Evolutionary conservation across 2,113 vertebrate species (phyloP).

Genomic region (Clarias gariepinus): DNA sequence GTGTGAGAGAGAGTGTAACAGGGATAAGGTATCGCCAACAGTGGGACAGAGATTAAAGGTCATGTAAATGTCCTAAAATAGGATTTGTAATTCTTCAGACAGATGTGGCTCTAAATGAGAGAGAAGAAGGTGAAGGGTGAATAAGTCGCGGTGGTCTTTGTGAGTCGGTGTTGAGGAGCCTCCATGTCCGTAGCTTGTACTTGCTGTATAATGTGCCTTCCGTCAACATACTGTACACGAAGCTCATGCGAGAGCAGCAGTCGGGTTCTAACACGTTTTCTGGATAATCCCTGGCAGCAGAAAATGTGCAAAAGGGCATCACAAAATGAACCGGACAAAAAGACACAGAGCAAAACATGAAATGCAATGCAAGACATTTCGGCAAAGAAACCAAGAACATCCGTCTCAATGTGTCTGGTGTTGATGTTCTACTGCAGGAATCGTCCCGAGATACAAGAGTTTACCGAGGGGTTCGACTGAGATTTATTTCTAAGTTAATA

Average conservation of each 20-base stretch:
- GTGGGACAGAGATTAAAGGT: not conserved
- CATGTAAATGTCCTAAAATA: slow-evolving; percentile 8
- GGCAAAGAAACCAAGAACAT: slow-evolving; percentile 39
- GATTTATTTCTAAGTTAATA: slow-evolving; percentile 37
- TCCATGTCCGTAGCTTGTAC: slow-evolving; percentile 48
- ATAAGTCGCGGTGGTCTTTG: slow-evolving; percentile 1
- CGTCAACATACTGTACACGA: slow-evolving; percentile 66
- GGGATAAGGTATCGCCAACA: not conserved
- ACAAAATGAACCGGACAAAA: slow-evolving; percentile 54
- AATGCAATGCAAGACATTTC: slow-evolving; percentile 39
- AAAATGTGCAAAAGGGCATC: slow-evolving; percentile 84
- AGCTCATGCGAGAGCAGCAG: slow-evolving; percentile 42
- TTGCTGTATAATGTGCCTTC: slow-evolving; percentile 69
- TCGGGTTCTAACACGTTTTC: slow-evolving; percentile 86
- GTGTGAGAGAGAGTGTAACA: slow-evolving; percentile 12
- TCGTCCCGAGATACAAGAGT: slow-evolving; percentile 73
- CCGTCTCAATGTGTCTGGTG: slow-evolving; percentile 49
- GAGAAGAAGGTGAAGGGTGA: not conserved
- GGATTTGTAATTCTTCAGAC: slow-evolving; percentile 38
- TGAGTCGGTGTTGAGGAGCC: slow-evolving; percentile 39
- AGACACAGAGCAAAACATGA: slow-evolving; percentile 58
- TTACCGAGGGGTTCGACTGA: slow-evolving; percentile 51
- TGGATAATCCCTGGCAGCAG: slow-evolving; percentile 97
- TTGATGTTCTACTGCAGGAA: slow-evolving; percentile 74
- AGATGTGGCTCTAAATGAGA: slow-evolving; percentile 52